Evolutionary conservation across 2,797 vertebrate genomes (phyloP), one percentile per base, ranked within the genome.

Genomic region (Channa striata): DNA sequence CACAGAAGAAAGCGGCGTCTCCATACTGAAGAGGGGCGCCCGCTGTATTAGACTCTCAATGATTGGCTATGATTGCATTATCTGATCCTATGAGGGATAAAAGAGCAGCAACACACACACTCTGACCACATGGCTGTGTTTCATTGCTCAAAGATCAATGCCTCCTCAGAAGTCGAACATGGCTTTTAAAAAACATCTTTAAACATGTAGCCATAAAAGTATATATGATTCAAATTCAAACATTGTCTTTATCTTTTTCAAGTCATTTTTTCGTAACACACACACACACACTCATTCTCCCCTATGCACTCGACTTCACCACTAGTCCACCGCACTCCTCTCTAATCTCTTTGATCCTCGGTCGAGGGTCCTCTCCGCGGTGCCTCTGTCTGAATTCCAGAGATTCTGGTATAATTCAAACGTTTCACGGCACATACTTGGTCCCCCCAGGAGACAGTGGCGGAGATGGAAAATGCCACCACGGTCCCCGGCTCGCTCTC

Each of bases 331-430:
- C 90, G 58, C 92, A 92, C 86, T 87, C 65, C 84, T 86, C 85
- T 92, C 82, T 75, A 58, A 75, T 77, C 87, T 87, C 91, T 94
- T 93, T 94, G 91, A 95, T 94, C 93, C 87, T 85, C 72, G 85
- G 87, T 88, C 75, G 87, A 93, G 93, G 90, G 91, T 93, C 91
- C 88, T 93, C 86, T 89, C 73, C 81, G 82, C 80, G 89, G 93
- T 93, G 91, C 92, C 93, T 92, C 87, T 78, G 91, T 92, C 90
- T 89, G 91, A 90, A 95, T 95, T 94, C 93, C 92, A 89, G 71
- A 89, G 87, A 94, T 94, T 94, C 93, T 94, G 90, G 89, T 86
- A 91, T 93, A 91, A 93, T 93, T 94, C 92, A 92, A 93, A 94
- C 83, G 83, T 92, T 93, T 93, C 91, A 92, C 83, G 87, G 82